A percentile compares a stretch with the other conserved stretches of the same genome.
Conservation (phyloP, 1,140 invertebrate species). For the Drosophila eugracilis region DNA sequence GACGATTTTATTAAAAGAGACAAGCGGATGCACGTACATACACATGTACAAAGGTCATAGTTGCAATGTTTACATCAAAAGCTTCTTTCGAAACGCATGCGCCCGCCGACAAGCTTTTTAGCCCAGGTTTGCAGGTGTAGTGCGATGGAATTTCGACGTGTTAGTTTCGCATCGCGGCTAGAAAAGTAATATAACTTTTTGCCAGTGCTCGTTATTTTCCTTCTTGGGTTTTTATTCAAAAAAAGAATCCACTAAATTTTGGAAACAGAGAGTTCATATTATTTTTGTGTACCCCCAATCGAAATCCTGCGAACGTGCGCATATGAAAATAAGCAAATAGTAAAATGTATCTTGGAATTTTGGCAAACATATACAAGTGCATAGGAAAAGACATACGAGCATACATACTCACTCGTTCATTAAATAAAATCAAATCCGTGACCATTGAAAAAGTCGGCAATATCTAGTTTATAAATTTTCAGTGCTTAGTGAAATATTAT, state of each 20-base stretch:
- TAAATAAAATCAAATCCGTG: conserved; percentile 34
- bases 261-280: too few relatives aligned
- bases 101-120: conserved; percentile 54
- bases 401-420: conserved; percentile 28
- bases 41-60: conserved; percentile 62
- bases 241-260: conserved; percentile 7
- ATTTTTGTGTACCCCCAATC: background rate
- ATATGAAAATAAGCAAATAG: conserved; percentile 35
- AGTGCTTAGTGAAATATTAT: conserved; percentile 4
- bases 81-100: conserved; percentile 48
- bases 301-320: background rate
- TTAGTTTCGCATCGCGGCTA: conserved; percentile 56
- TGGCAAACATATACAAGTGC: conserved; percentile 31
- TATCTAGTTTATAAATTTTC: conserved; percentile 22
- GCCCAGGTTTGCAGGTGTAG: conserved; percentile 61
- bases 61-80: conserved; percentile 72
- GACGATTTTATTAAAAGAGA: conserved; percentile 16
- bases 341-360: conserved; percentile 43
- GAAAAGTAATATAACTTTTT: conserved; percentile 55
- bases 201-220: conserved; percentile 20
- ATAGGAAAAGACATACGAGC: conserved; percentile 31
- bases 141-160: conserved; percentile 55
- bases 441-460: conserved; percentile 15
- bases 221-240: conserved; percentile 13
- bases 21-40: conserved; percentile 44